Evolutionary conservation across 1,140 invertebrate genomes (phyloP).

Genomic region (Cydia strobilella): DNA sequence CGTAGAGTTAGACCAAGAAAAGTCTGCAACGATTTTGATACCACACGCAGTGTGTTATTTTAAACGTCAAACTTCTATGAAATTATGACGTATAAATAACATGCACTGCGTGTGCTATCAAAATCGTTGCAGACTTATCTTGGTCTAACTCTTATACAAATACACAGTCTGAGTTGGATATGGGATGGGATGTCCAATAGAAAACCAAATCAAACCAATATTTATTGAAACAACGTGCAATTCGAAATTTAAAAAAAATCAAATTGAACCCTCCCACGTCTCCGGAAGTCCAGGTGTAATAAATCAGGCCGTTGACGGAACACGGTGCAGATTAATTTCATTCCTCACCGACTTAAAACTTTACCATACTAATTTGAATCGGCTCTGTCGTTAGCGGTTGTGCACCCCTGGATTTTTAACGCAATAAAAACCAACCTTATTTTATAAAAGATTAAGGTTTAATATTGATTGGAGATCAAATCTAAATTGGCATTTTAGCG

Average conservation of each 20-base stretch:
- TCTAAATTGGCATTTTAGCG: neutral
- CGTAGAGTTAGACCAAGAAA: too few relatives aligned
- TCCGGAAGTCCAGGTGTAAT: conserved; percentile 42
- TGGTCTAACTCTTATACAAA: too few relatives aligned
- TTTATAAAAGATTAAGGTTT: neutral
- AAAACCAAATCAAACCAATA: neutral
- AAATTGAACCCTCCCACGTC: conserved; percentile 12
- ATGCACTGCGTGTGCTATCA: too few relatives aligned
- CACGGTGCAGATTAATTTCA: conserved; percentile 36
- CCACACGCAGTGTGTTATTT: too few relatives aligned
- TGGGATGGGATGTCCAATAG: too few relatives aligned
- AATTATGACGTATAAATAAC: too few relatives aligned
- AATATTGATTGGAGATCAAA: neutral
- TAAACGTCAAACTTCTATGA: too few relatives aligned
- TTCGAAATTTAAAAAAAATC: conserved; percentile 9
- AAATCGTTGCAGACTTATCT: too few relatives aligned
- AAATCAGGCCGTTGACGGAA: conserved; percentile 39
- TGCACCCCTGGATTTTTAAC: conserved; percentile 16
- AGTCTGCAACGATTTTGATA: too few relatives aligned
- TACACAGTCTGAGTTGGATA: too few relatives aligned
- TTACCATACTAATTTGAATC: conserved; percentile 40
- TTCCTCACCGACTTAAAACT: conserved; percentile 39
- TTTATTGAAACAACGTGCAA: neutral
- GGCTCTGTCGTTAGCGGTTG: conserved; percentile 33
- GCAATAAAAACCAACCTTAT: neutral